Percentiles rank a stretch among this genome's conserved stretches.
These are phyloP conservation scores for Norana najaformis DNA, from an alignment of 2,888 invertebrate genomes.

Conservation along the genomic window DNA sequence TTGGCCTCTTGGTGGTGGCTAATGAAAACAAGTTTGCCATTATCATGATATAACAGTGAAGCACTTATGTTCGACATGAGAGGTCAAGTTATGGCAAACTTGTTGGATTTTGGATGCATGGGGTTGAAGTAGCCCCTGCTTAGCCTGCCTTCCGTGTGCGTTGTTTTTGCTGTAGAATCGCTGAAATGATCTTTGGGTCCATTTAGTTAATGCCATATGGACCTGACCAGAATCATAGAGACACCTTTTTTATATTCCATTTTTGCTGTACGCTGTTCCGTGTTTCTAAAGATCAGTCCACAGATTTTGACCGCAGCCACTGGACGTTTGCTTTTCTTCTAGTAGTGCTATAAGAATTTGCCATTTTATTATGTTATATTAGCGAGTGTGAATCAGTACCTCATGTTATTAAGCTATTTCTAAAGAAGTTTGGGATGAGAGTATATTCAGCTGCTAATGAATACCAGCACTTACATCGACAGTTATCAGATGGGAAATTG, in stretches of 20 bases:
- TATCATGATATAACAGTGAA: conserved; percentile 1
- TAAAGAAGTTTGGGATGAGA: background rate
- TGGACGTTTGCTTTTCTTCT: background rate
- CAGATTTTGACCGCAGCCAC: no score
- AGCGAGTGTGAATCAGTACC: no score
- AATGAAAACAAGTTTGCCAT: background rate
- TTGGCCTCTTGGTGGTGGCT: background rate
- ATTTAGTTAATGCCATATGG: background rate
- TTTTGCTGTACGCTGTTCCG: background rate
- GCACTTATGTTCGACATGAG: background rate
- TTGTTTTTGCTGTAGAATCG: background rate
- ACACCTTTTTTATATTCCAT: background rate
- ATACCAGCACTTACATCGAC: background rate
- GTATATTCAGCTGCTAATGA: background rate
- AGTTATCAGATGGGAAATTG: background rate
- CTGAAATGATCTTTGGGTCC: no score
- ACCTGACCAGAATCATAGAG: background rate
- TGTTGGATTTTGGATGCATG: background rate
- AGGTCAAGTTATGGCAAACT: background rate
- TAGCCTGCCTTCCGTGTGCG: background rate
- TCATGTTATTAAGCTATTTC: background rate
- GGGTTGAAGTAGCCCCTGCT: background rate
- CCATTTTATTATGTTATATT: background rate
- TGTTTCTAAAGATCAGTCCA: background rate
- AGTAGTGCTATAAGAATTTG: background rate